Conservation (phyloP, 1,140 invertebrate genomes). For the Achroia grisella region DNA sequence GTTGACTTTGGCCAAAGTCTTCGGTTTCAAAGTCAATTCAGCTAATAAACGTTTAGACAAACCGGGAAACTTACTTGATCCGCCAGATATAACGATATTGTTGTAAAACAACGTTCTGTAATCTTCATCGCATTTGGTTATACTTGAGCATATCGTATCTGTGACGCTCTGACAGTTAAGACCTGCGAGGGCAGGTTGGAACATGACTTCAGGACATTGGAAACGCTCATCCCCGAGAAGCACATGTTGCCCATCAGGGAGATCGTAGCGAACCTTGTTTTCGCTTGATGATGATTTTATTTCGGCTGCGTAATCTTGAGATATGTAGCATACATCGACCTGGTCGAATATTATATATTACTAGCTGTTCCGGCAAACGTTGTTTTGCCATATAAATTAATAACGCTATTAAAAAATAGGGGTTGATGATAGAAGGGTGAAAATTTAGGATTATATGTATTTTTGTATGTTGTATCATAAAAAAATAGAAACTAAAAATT, state of each 20-base stretch:
- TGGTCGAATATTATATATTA: conserved; percentile 74
- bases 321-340: conserved; percentile 59
- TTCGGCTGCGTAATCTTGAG: conserved; percentile 30
- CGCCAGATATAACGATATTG: conserved; percentile 87
- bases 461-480: no score
- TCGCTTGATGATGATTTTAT: conserved; percentile 10
- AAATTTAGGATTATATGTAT: no score
- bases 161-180: conserved; percentile 85
- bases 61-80: conserved; percentile 87
- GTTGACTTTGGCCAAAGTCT: conserved; percentile 80
- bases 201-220: conserved; percentile 90
- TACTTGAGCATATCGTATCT: conserved; percentile 88
- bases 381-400: no score
- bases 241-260: conserved; percentile 89
- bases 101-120: conserved; percentile 87
- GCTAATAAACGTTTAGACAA: conserved; percentile 81
- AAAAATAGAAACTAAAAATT: no score
- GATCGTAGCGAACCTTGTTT: conserved; percentile 79
- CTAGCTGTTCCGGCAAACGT: no score
- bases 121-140: conserved; percentile 88
- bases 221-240: conserved; percentile 90
- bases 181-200: conserved; percentile 85
- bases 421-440: no score
- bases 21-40: conserved; percentile 2
- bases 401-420: no score